Percentiles rank a stretch among this genome's conserved stretches.
Evolutionary conservation across 2,797 vertebrate species (phyloP).

Genomic region (Poeciliopsis paucimaculata): DNA sequence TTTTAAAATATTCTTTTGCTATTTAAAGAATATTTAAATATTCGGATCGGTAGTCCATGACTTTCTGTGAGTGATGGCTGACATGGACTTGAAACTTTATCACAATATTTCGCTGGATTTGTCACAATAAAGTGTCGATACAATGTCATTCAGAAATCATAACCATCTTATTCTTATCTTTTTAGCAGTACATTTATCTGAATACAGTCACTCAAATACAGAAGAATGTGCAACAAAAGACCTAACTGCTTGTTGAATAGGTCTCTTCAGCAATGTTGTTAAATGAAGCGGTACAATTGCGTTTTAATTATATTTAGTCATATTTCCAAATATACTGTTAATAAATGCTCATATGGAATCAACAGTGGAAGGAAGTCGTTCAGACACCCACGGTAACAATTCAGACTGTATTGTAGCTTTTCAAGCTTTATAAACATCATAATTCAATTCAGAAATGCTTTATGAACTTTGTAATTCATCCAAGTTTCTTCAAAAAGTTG

Average conservation of each 20-base stretch:
- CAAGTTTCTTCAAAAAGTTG: neutral
- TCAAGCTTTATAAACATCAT: neutral
- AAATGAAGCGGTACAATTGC: neutral
- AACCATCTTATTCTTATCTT: neutral
- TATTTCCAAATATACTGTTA: neutral
- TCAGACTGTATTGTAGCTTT: neutral
- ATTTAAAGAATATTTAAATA: constrained; percentile 27
- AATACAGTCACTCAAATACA: neutral
- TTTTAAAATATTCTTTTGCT: too few relatives aligned
- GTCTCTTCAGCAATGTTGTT: neutral
- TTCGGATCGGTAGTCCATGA: too few relatives aligned
- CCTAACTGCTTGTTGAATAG: neutral
- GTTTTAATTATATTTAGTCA: neutral
- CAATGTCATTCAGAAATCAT: neutral
- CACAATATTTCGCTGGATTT: neutral
- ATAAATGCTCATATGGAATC: neutral
- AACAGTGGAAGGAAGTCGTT: neutral
- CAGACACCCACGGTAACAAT: neutral
- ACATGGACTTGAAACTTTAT: neutral
- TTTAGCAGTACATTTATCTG: neutral
- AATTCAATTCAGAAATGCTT: neutral
- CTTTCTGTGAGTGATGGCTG: neutral
- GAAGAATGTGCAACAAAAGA: neutral
- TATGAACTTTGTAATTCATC: neutral
- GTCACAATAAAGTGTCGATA: neutral